Evolutionary conservation across 2,888 invertebrate genomes (phyloP).

Genomic region (Drosophila leonis): DNA sequence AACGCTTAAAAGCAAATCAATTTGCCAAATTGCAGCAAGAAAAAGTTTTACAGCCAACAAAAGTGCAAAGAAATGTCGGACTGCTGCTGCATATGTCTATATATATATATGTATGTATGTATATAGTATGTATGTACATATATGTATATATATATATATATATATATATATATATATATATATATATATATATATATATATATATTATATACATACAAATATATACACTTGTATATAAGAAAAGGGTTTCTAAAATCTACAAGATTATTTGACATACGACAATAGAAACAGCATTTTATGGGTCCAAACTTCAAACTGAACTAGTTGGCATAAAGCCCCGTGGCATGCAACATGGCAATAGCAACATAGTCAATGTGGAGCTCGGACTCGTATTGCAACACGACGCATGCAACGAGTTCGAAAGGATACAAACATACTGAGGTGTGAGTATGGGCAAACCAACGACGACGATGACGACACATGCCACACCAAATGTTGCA

Average conservation of each 20-base stretch:
- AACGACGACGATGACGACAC: constrained; percentile 10
- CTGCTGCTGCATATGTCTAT: constrained; percentile 1
- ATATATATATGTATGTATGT: background rate
- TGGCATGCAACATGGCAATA: constrained; percentile 58
- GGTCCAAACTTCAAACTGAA: constrained; percentile 24
- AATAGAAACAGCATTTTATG: constrained; percentile 68
- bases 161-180: background rate
- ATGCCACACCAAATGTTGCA: constrained; percentile 59
- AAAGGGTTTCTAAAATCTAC: constrained; percentile 57
- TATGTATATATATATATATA: background rate
- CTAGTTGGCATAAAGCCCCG: constrained; percentile 27
- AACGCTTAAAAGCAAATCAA: constrained; percentile 31
- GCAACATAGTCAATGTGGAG: constrained; percentile 45
- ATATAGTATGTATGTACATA: background rate
- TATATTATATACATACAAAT: background rate
- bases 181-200: background rate
- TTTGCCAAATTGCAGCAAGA: constrained; percentile 47
- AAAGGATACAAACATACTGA: constrained; percentile 31
- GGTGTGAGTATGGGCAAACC: background rate
- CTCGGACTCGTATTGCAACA: constrained; percentile 51
- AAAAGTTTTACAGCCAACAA: constrained; percentile 6
- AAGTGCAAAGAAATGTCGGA: constrained; percentile 11
- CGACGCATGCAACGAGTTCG: constrained; percentile 42
- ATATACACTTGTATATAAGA: background rate
- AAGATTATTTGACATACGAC: constrained; percentile 53